Evolutionary conservation across 1,140 invertebrate species (phyloP).

Genomic region (Euura saliciscinereae): DNA sequence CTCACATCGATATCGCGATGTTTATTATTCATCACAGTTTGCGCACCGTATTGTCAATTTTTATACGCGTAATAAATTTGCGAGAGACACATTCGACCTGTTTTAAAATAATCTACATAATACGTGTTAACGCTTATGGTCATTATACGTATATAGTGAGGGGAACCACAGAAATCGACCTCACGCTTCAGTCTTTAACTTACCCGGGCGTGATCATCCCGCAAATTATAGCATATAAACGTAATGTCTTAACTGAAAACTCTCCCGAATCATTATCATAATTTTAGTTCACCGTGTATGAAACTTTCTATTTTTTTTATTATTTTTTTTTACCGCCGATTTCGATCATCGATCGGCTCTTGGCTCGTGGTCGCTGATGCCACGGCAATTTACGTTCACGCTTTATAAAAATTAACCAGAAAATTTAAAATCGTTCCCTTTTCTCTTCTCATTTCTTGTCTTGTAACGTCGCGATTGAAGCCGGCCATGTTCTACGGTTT

Average conservation of each 20-base stretch:
- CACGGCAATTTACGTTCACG: too few species aligned
- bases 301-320: not conserved
- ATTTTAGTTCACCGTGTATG: constrained; percentile 38
- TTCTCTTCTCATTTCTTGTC: too few species aligned
- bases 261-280: constrained; percentile 57
- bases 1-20: too few species aligned
- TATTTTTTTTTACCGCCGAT: not conserved
- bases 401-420: too few species aligned
- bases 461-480: too few species aligned
- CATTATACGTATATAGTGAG: constrained; percentile 24
- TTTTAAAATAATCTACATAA: constrained; percentile 18
- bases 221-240: constrained; percentile 53
- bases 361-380: too few species aligned
- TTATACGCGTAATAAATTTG: too few species aligned
- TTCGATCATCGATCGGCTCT: not conserved
- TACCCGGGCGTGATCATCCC: constrained; percentile 46
- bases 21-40: too few species aligned
- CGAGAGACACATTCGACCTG: too few species aligned
- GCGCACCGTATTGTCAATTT: not conserved
- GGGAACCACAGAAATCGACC: constrained; percentile 29
- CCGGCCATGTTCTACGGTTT: too few species aligned
- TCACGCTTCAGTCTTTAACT: constrained; percentile 27
- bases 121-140: constrained; percentile 56
- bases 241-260: constrained; percentile 61
- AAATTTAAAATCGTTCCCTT: too few species aligned